A percentile compares a stretch with the other conserved stretches of the same genome.
Conservation (phyloP, 2,888 invertebrate genomes). For the Brachynemurus nebulosus region DNA sequence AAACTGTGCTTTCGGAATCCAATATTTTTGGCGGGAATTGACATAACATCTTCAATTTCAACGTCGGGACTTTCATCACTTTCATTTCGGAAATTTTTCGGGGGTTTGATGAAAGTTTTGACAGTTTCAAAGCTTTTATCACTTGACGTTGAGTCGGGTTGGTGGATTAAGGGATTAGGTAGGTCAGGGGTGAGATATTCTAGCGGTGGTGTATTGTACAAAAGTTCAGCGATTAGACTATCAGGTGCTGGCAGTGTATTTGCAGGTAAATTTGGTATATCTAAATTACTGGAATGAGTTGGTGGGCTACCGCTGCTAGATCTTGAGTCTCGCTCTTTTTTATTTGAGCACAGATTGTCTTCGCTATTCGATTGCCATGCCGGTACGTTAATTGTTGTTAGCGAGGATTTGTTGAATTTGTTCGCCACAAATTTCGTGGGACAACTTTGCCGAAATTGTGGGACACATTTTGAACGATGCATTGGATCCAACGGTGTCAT, state of each 20-base stretch:
- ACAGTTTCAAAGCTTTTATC: conserved; percentile 21
- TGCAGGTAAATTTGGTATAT: conserved; percentile 34
- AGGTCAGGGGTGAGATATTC: neutral
- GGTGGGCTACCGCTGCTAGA: conserved; percentile 25
- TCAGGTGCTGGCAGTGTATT: conserved; percentile 34
- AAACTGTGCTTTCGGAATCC: conserved; percentile 38
- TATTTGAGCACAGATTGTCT: conserved; percentile 24
- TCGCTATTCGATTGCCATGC: conserved; percentile 33
- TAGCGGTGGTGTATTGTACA: conserved; percentile 33
- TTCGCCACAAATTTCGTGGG: conserved; percentile 48
- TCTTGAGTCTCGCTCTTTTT: neutral
- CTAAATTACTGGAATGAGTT: conserved; percentile 42
- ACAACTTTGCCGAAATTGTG: conserved; percentile 45
- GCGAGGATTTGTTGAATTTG: conserved; percentile 38
- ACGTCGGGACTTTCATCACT: conserved; percentile 20
- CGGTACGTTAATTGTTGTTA: conserved; percentile 41
- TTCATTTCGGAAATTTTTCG: conserved; percentile 44
- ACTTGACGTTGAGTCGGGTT: conserved; percentile 24
- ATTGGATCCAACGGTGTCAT: conserved; percentile 22
- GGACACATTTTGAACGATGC: conserved; percentile 18
- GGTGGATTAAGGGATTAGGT: conserved; percentile 10
- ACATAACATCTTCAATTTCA: neutral
- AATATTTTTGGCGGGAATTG: conserved; percentile 23
- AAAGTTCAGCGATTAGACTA: conserved; percentile 36
- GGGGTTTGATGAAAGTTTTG: conserved; percentile 34